Conservation (phyloP, 2,888 invertebrate species). For the Drosophila mettleri region DNA sequence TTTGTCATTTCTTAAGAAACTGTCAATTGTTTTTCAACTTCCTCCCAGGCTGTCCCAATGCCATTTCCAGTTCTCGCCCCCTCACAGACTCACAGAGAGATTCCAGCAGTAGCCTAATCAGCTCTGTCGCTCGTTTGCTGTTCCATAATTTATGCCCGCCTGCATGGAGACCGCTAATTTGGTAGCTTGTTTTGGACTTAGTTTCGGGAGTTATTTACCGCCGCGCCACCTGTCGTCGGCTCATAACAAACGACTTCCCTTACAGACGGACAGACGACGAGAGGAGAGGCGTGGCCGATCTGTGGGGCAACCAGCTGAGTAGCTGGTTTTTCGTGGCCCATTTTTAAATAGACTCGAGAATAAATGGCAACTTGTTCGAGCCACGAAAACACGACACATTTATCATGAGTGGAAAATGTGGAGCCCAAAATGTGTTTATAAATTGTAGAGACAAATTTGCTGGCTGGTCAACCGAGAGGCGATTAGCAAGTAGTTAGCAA, state of each 20-base stretch:
- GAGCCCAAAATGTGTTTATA: conserved; percentile 49
- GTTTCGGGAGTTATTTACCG: conserved; percentile 59
- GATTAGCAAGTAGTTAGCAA: conserved; percentile 45
- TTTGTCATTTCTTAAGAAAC: conserved; percentile 12
- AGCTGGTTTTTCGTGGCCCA: conserved; percentile 8
- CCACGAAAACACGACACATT: conserved; percentile 71
- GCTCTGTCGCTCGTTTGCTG: conserved; percentile 21
- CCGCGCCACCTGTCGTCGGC: conserved; percentile 61
- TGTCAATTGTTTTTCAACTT: conserved; percentile 1
- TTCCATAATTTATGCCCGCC: conserved; percentile 53
- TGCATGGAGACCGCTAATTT: conserved; percentile 61
- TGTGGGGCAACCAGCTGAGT: conserved; percentile 1
- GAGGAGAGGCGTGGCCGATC: conserved; percentile 54
- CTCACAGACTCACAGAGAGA: background rate
- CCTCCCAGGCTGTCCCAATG: background rate
- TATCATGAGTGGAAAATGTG: conserved; percentile 61
- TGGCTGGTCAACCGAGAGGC: conserved; percentile 27
- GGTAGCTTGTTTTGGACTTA: conserved; percentile 48
- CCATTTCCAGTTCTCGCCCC: background rate
- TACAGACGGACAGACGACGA: conserved; percentile 19
- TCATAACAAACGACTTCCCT: conserved; percentile 69
- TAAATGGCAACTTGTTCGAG: conserved; percentile 67
- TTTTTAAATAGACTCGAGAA: conserved; percentile 56
- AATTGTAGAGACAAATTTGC: conserved; percentile 56
- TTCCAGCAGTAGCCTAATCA: conserved; percentile 41